Base-by-base conservation (phyloP, 2,797 vertebrate species). In the Percopsis omiscomaycus region DNA sequence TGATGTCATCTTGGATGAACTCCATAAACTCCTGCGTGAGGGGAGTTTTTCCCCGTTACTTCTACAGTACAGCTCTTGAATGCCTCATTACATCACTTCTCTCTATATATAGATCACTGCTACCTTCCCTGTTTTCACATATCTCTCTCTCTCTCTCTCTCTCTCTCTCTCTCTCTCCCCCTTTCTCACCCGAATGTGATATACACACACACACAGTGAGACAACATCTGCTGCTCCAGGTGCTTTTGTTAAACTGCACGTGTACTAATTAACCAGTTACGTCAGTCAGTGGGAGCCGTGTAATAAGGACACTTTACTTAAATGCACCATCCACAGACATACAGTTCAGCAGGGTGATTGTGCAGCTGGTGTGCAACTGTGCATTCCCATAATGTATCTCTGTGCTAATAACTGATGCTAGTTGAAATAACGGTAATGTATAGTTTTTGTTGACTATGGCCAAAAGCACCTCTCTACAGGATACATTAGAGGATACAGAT, bases 241-340 rank as follows among this genome's bases (percentile, higher is more conserved):
- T 60, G n/a, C 32, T 37, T 53, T 47, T 51, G 61, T 44, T 60
- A 56, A 71, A 61, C 46, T 48, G 53, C 42, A 29, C 16, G 37
- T 55, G 44, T 14, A 47, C 53, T 63, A 57, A 72, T 48, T 49
- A 32, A 29, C 16, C 46, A 50, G 59, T 32, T 16, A 27, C 4
- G 12, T 58, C 32, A 32, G 59, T 47, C 28, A 32, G 27, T 15
- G 59, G 47, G 49, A 9, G 8, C 46, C 4, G 11, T 22, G 29
- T 29, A n/a, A 48, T 49, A 49, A 15, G 15, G 55, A 37, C 6
- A 15, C 15, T 14, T 9, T 49, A 13, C 58, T 49, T 30, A 60
- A 30, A 13, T 32, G 46, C 32, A 37, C 32, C 16, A 60, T 49
- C 30, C 27, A 32, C n/a, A 50, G 59, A 50, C 58, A 29, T 61